These are phyloP conservation scores for Caenorhabditis auriculariae DNA, from an alignment of 2,888 invertebrate species.

Conservation along the genomic window DNA sequence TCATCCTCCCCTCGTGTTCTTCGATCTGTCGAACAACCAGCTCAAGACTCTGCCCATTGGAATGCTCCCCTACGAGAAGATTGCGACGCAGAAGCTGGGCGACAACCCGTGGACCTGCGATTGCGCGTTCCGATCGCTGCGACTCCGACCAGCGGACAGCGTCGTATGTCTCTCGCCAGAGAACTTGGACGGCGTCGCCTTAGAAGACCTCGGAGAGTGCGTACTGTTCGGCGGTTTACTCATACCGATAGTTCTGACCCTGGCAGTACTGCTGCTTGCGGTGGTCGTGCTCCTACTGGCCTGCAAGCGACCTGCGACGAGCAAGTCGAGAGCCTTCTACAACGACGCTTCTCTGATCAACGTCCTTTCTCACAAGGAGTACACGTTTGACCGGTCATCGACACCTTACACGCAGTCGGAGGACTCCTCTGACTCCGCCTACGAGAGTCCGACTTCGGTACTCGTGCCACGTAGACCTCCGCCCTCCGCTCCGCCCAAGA, in stretches of 20 bases:
- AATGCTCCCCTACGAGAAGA: constrained; percentile 14
- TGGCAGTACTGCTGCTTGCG: constrained; percentile 35
- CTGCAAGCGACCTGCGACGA: constrained; percentile 21
- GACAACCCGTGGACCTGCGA: constrained; percentile 44
- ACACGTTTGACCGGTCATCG: constrained; percentile 20
- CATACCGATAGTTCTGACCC: constrained; percentile 30
- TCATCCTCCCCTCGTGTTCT: constrained; percentile 20
- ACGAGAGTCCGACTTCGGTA: constrained; percentile 38
- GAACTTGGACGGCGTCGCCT: constrained; percentile 16
- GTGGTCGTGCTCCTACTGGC: constrained; percentile 33
- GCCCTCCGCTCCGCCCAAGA: constrained; percentile 22
- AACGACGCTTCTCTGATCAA: constrained; percentile 25
- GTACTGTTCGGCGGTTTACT: constrained; percentile 31
- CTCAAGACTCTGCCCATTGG: constrained; percentile 9
- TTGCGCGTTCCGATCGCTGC: constrained; percentile 28
- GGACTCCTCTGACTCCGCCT: constrained; percentile 33
- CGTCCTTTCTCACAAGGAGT: constrained; percentile 30
- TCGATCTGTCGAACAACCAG: constrained; percentile 37
- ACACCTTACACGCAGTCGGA: constrained; percentile 31
- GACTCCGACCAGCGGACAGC: constrained; percentile 18
- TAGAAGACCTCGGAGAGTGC: constrained; percentile 21
- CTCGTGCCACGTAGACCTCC: constrained; percentile 32
- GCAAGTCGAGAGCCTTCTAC: constrained; percentile 21
- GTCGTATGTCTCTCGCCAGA: constrained; percentile 29
- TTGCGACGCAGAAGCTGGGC: constrained; percentile 14